phyloP scores from a whole-genome alignment of 2,797 vertebrate species.

The Perodicticus potto region DNA sequence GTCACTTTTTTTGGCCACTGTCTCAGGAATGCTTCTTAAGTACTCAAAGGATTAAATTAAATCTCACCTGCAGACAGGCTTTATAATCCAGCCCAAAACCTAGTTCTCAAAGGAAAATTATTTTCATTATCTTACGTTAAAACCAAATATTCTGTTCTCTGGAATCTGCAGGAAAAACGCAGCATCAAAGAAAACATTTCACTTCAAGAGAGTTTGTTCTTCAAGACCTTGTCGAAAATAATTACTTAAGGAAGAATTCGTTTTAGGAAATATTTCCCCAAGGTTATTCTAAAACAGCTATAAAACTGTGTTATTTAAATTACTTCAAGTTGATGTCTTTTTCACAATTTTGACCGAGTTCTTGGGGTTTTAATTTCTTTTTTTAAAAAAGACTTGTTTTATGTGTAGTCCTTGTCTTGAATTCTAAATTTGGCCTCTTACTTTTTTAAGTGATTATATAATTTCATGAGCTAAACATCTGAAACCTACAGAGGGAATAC shows the following conservation, averaged over 20 bases:
- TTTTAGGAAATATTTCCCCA: constrained; percentile 74
- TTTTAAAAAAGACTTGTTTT: constrained; percentile 36
- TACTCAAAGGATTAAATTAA: constrained; percentile 88
- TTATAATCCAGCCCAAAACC: constrained; percentile 82
- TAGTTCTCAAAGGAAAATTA: constrained; percentile 86
- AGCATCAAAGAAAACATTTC: constrained; percentile 80
- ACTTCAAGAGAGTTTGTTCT: constrained; percentile 69
- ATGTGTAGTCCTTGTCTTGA: constrained; percentile 22
- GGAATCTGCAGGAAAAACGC: constrained; percentile 82
- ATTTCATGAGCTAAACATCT: constrained; percentile 63
- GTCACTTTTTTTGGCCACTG: constrained; percentile 85
- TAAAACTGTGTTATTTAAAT: constrained; percentile 70
- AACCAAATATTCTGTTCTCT: constrained; percentile 75
- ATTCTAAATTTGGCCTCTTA: constrained; percentile 61
- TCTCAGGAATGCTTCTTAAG: constrained; percentile 88
- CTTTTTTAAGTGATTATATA: constrained; percentile 63
- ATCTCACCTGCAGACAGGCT: constrained; percentile 87
- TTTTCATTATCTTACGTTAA: constrained; percentile 87
- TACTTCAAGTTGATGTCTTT: constrained; percentile 64
- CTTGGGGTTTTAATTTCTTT: constrained; percentile 55
- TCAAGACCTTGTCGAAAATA: constrained; percentile 71
- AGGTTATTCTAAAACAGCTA: constrained; percentile 64
- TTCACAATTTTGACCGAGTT: constrained; percentile 65
- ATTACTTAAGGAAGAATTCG: constrained; percentile 68
- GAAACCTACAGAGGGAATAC: constrained; percentile 38